phyloP scores from a whole-genome alignment of 2,113 vertebrate species.

The Tachuris rubrigastra region DNA sequence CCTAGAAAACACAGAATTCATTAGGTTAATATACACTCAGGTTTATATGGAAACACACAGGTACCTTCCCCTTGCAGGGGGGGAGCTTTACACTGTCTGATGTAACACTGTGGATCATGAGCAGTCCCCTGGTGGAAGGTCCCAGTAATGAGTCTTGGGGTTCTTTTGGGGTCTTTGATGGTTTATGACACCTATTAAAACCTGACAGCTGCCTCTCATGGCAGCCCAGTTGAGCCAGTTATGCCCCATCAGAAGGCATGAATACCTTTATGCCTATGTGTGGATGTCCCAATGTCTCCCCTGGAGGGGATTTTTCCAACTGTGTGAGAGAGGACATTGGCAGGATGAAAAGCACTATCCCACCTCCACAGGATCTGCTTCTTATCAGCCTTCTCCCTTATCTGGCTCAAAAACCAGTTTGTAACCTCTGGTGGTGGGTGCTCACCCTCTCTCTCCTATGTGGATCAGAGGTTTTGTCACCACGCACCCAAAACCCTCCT shows the following conservation, averaged over 20 bases:
- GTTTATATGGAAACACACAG: background rate
- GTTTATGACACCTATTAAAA: background rate
- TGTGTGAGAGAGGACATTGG: background rate
- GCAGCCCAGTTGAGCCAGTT: background rate
- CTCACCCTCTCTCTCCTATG: background rate
- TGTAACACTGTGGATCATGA: background rate
- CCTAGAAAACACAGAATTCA: background rate
- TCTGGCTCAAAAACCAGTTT: background rate
- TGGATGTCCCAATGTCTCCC: background rate
- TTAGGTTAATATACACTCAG: background rate
- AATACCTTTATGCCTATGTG: background rate
- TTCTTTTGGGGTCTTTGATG: background rate
- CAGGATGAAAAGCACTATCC: background rate
- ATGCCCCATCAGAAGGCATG: background rate
- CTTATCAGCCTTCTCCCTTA: background rate
- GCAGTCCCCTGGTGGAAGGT: background rate
- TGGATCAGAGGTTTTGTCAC: fast-evolving
- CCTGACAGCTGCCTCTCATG: background rate
- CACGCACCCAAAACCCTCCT: background rate
- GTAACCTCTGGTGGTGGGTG: background rate
- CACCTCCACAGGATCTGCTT: background rate
- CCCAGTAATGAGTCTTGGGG: background rate
- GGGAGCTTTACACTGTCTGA: background rate
- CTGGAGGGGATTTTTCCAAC: background rate
- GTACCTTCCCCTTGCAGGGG: too few species aligned